Base-by-base conservation (phyloP, 2,888 invertebrate species). In the Eubasilissa splendida region DNA sequence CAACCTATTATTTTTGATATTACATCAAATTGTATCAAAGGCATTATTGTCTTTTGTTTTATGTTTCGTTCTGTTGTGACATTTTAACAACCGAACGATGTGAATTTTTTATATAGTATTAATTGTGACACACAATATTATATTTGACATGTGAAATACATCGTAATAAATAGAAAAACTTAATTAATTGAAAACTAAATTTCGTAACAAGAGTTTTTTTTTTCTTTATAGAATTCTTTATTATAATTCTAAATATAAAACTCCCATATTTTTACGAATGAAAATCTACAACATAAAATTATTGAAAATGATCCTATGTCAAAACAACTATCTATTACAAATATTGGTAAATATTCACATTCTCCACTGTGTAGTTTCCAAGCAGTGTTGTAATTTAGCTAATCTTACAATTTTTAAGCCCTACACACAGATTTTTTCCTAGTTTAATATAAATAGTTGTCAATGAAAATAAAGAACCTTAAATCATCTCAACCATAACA, bases 401-500 rank as follows among this genome's bases (percentile, higher is more conserved):
- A 52, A 70, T 53, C 52, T 52, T 70, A 22, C 53, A 70, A 70
- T 22, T n/a, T 22, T 70, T 53, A 52, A 52, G 54, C 11, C 54
- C 70, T 70, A 70, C 50, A n/a, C 42, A 60, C 14, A 60, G 3
- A 50, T 50, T 14, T 22, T 1, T 11, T 8, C 42, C 70, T 70
- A 70, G 3, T 52, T 14, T 53, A 70, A 70, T 52, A 70, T 22
- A 53, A 70, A 68, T 70, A 3, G 52, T 63, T 33, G 42, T 33
- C 42, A 63, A 63, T 63, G 70, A 22, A 70, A 70, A 70, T 70
- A 52, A 70, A 70, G 14, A 22, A 52, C 12, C 52, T 53, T 70
- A 70, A 70, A 73, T 58, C 31, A 73, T 73, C 71, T 56, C 42
- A 73, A 58, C 56, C 33, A 31, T 58, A 73, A 73, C 58, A 58